These are phyloP conservation scores for Vultur gryphus DNA, from an alignment of 2,797 vertebrate species.

Conservation along the genomic window DNA sequence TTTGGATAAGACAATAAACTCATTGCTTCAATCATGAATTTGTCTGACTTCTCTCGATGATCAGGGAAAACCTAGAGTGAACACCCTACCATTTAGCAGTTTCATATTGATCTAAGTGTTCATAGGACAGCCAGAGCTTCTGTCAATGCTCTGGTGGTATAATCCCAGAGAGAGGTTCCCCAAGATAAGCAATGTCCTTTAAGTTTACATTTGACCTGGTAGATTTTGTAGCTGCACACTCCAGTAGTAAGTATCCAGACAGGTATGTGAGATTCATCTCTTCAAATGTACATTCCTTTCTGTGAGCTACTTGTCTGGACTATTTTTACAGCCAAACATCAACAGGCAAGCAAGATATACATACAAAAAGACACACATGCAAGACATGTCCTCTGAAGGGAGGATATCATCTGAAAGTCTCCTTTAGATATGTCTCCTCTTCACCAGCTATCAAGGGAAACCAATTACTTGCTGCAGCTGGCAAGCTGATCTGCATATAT, in stretches of 20 bases:
- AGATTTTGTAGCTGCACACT: neutral
- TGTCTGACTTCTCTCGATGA: neutral
- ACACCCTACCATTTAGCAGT: neutral
- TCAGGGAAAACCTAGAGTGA: neutral
- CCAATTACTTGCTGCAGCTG: neutral
- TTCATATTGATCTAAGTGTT: neutral
- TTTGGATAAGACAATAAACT: neutral
- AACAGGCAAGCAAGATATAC: neutral
- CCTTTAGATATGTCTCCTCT: neutral
- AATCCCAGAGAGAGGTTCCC: neutral
- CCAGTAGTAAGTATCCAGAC: neutral
- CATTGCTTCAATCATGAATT: neutral
- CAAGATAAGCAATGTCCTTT: neutral
- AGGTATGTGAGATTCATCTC: neutral
- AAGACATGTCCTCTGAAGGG: neutral
- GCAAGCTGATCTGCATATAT: neutral
- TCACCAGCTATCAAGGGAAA: neutral
- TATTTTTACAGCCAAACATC: neutral
- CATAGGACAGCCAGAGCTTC: neutral
- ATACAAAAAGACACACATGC: neutral
- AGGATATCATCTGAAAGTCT: neutral
- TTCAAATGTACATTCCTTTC: neutral
- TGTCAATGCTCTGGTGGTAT: neutral
- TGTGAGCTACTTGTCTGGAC: neutral
- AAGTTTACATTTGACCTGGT: neutral